Evolutionary conservation across 2,888 invertebrate species (phyloP), one percentile per base, ranked within the genome.

Genomic region (Hirtodrosophila trivittata): DNA sequence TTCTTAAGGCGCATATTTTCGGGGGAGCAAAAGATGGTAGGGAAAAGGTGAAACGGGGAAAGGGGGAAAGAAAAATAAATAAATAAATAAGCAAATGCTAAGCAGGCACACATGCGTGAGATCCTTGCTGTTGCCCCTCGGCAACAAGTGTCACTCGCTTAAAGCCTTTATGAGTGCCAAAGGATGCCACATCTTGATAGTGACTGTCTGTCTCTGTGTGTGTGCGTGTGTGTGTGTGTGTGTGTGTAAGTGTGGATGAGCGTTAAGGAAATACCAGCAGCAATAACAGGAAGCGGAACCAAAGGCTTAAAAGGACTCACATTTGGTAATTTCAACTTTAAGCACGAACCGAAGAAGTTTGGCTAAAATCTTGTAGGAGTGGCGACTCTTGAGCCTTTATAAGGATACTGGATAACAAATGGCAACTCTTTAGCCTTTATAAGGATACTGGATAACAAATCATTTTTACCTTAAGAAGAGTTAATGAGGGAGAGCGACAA

Each of bases 91-190:
- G 38, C 42, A 51, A 64, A 49, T 35, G 26, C 26, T 12, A 14
- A 18, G 10, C 9, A 26, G 30, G 42, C 47, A 28, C 42, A 45
- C 39, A 32, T 30, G 35, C 43, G 47, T 18, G 49, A 37, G 47
- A 46, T 68, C 18, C 51, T 45, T 52, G 32, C 26, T 52, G 50
- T 57, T 30, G 12, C 8, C 16, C 9, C 5, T 14, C n/a, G 33
- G 28, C 55, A 66, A 64, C 72, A 70, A 76, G 75, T 66, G 80
- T 58, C 55, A 56, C 63, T 32, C 47, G 33, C 50, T 33, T 64
- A 62, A 64, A 72, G 62, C 60, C 60, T 66, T 70, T 82, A 56
- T 58, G 66, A 59, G 66, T 51, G 52, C 35, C 56, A 68, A 71
- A 68, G 66, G 45, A 45, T 18, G 37, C 73, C 18, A 39, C 49